These are phyloP conservation scores for Amaurobius ferox DNA, from an alignment of 2,888 invertebrate species.

Conservation along the genomic window DNA sequence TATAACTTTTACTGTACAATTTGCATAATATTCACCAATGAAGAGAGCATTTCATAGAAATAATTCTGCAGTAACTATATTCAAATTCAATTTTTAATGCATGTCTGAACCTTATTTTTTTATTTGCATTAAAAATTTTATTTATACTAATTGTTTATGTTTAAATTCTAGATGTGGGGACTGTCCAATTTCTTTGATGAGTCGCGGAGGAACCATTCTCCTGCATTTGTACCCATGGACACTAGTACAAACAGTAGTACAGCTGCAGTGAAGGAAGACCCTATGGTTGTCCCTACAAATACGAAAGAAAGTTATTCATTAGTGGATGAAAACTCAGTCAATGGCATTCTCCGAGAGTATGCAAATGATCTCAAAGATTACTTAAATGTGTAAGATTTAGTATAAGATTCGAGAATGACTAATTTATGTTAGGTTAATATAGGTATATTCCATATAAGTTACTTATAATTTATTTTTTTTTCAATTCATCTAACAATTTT, in stretches of 20 bases:
- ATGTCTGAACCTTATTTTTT: too few relatives aligned
- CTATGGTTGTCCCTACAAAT: not conserved
- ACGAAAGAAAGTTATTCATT: conserved; percentile 16
- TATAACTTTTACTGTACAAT: too few relatives aligned
- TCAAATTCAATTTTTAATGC: too few relatives aligned
- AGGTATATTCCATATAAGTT: too few relatives aligned
- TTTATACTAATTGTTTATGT: too few relatives aligned
- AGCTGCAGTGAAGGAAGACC: conserved; percentile 19
- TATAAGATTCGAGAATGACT: too few relatives aligned
- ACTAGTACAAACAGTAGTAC: conserved; percentile 12
- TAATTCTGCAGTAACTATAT: too few relatives aligned
- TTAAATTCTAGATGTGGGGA: conserved; percentile 41
- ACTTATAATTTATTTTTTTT: too few relatives aligned
- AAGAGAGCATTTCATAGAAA: too few relatives aligned
- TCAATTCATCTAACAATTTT: not conserved
- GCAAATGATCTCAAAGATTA: conserved; percentile 12
- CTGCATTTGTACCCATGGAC: conserved; percentile 25
- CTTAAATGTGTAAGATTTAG: not conserved
- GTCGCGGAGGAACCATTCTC: conserved; percentile 59
- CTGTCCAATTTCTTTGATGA: conserved; percentile 66
- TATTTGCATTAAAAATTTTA: too few relatives aligned
- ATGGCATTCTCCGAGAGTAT: conserved; percentile 13
- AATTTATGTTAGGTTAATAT: too few relatives aligned
- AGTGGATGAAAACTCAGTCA: conserved; percentile 26
- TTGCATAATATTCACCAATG: too few relatives aligned